Base-by-base conservation (phyloP, 2,888 invertebrate genomes). In the Cerceris rybyensis region DNA sequence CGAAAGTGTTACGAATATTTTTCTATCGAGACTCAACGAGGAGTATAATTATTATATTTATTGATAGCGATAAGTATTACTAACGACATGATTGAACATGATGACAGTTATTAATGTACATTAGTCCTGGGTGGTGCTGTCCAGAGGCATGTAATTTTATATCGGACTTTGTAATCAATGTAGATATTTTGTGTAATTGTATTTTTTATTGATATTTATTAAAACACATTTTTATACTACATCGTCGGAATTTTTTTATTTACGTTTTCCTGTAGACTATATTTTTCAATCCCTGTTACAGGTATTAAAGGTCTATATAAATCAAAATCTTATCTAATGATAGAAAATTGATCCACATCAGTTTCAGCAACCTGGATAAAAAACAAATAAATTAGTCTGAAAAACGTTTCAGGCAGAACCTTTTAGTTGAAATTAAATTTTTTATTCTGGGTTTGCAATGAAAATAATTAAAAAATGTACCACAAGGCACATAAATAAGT, bases 141-240 rank as follows among this genome's bases (percentile, higher is more conserved):
- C 68, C 82, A 85, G 81, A 83, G 87, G 81, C 81, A 87, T 90
- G 89, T 91, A 91, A 90, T 90, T 90, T 91, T 91, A 85, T 91
- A 91, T 87, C 81, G 82, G 87, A 76, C 87, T 91, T 90, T 90
- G 90, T 91, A 91, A 90, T 78, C 89, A 83, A 82, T 91, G 91
- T 91, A 91, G 89, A 90, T 91, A 90, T 89, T 89, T 89, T 90
- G 84, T 89, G 89, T 91, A 89, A 89, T 28, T 85, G 87, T 88
- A 88, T 90, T 90, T 91, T 90, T 86, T 88, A 91, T 89, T 86
- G 85, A 88, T 91, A 91, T 91, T 91, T 91, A 91, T 91, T 91
- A 90, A 91, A 91, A 88, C 82, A 87, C 87, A 87, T 89, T 90
- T 91, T 91, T 91, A 88, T 89, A 90, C 64, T 69, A 75, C 39